A percentile compares a stretch with the other conserved stretches of the same genome.
Conservation (phyloP, 2,797 vertebrate species). For the Acrossocheilus wenchowensis region DNA sequence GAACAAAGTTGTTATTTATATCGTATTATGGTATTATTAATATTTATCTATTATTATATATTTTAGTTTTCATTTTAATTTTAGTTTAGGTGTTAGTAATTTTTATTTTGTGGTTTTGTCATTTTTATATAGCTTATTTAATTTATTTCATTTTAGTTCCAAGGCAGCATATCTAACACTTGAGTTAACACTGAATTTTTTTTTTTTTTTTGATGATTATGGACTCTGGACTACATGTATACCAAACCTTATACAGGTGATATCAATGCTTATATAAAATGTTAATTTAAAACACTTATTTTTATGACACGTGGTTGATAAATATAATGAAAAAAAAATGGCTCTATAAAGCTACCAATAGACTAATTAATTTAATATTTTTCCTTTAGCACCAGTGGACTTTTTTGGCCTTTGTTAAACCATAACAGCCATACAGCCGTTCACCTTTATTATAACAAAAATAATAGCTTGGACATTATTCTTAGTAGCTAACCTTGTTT, state of each 20-base stretch:
- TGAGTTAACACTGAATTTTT: too few relatives aligned
- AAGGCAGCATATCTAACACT: not conserved
- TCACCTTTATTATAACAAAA: not conserved
- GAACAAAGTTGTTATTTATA: not conserved
- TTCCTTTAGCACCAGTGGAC: not conserved
- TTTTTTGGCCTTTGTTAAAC: not conserved
- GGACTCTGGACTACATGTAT: not conserved
- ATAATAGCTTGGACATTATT: not conserved
- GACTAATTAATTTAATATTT: not conserved
- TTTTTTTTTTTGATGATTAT: not conserved
- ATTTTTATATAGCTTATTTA: not conserved
- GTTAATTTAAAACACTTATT: not conserved
- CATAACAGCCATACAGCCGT: not conserved
- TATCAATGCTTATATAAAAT: not conserved
- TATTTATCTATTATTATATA: not conserved
- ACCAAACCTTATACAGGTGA: not conserved
- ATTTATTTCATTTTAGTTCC: not conserved
- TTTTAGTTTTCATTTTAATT: not conserved
- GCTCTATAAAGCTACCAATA: not conserved
- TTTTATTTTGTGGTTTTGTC: not conserved
- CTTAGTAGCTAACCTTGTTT: not conserved
- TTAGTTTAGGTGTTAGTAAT: not conserved
- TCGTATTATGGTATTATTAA: not conserved
- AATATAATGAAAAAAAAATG: not conserved
- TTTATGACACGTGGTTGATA: not conserved